Percentiles rank a stretch among this genome's conserved stretches.
Evolutionary conservation across 1,140 invertebrate genomes (phyloP).

Genomic region (Drosophila cardini): DNA sequence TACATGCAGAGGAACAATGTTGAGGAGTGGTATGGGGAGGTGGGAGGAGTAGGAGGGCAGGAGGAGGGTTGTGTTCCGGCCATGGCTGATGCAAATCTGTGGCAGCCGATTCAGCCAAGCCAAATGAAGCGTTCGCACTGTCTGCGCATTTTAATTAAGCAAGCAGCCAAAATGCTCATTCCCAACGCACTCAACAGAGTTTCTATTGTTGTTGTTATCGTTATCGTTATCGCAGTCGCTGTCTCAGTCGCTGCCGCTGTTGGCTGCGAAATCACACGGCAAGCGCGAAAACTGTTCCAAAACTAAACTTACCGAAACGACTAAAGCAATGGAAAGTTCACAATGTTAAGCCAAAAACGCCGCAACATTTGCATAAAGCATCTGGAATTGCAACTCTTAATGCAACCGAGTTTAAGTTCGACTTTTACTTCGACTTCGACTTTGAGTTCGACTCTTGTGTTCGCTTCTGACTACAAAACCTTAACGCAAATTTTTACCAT

Average conservation of each 20-base stretch:
- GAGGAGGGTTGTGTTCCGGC: not conserved
- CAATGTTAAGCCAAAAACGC: slow-evolving; percentile 56
- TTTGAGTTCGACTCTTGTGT: not conserved
- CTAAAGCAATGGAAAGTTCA: slow-evolving; percentile 49
- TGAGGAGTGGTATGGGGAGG: not conserved
- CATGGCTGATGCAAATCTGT: slow-evolving; percentile 65
- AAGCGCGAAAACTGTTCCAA: slow-evolving; percentile 47
- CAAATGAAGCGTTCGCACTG: slow-evolving; percentile 78
- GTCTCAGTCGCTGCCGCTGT: not conserved
- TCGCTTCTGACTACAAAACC: slow-evolving; percentile 9
- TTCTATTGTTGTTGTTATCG: slow-evolving; percentile 21
- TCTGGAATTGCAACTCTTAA: slow-evolving; percentile 47
- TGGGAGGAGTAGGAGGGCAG: not conserved
- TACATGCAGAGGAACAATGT: slow-evolving; percentile 65
- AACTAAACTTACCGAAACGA: slow-evolving; percentile 38
- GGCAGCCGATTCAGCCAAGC: slow-evolving; percentile 68
- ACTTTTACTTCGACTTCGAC: not conserved
- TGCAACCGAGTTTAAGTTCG: slow-evolving; percentile 16
- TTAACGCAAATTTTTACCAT: slow-evolving; percentile 25
- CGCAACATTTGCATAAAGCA: slow-evolving; percentile 67
- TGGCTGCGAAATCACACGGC: slow-evolving; percentile 30
- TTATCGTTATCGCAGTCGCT: slow-evolving; percentile 15
- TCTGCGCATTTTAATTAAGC: slow-evolving; percentile 78
- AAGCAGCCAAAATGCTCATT: slow-evolving; percentile 49
- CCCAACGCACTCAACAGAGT: slow-evolving; percentile 14